Evolutionary conservation across 1,140 invertebrate species (phyloP), one percentile per base, ranked within the genome.

Genomic region (Apis laboriosa): DNA sequence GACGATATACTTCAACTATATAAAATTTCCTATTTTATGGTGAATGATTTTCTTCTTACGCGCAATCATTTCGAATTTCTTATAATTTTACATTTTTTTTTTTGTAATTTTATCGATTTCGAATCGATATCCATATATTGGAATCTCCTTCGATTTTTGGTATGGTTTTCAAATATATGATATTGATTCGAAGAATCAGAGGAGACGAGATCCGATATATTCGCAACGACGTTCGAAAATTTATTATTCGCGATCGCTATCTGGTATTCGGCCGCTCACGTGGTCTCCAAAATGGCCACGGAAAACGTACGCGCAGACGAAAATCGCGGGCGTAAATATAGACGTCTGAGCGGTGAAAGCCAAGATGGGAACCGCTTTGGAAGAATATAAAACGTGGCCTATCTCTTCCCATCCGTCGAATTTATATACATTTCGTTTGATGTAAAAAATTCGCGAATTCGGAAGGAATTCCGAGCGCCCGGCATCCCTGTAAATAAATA

Each of bases 211-310:
- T 17, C 9, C 8, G 21, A 19, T 11, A 28, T 19, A 7, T 51
- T 55, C 51, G 28, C 7, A 71, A 53, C 43, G 13, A 15, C 34
- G 24, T 34, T 15, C 17, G 43, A 58, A 70, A 87, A 88, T 66
- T 77, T 84, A 71, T 60, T 84, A 58, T 84, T 78, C 55, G 61
- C 61, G 83, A 84, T 74, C 49, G 64, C 60, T 86, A 86, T 61
- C 78, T 84, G 80, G 56, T 84, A 86, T 86, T 83, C 74, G 60
- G 51, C 66, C 79, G 63, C n/a, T 86, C 84, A 86, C 74, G 84
- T 89, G 83, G 28, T 78, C 64, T 55, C 51, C n/a, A 76, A 77
- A 84, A 84, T 79, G 68, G 67, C 66, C 55, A 71, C 51, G 53
- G 49, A 74, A 70, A 74, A 71, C 53, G 71, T 80, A 68, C 53